Evolutionary conservation across 1,140 invertebrate genomes (phyloP).

Genomic region (Coptotermes formosanus): DNA sequence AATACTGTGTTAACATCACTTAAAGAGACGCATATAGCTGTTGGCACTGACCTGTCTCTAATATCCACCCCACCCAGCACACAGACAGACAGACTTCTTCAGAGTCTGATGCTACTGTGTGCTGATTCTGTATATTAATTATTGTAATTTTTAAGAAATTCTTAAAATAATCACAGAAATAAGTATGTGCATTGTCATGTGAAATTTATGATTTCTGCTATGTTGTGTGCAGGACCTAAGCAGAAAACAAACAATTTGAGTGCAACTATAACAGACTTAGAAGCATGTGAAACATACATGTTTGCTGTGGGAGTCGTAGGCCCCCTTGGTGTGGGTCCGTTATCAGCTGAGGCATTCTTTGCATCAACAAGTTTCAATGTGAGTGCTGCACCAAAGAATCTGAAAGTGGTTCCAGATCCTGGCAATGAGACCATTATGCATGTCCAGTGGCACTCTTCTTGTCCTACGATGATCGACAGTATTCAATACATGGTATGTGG

Average conservation of each 20-base stretch:
- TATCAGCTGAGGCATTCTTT: conserved; percentile 51
- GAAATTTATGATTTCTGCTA: not conserved
- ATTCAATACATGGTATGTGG: conserved; percentile 58
- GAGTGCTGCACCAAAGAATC: conserved; percentile 59
- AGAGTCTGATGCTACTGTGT: too few relatives aligned
- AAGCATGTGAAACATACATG: conserved; percentile 70
- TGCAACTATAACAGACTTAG: conserved; percentile 58
- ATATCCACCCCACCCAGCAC: too few relatives aligned
- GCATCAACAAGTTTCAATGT: conserved; percentile 63
- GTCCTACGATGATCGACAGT: conserved; percentile 52
- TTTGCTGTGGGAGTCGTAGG: conserved; percentile 69
- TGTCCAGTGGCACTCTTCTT: conserved; percentile 51
- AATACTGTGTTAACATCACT: too few relatives aligned
- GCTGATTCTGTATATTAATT: too few relatives aligned
- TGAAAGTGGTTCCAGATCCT: conserved; percentile 38
- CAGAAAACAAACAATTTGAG: conserved; percentile 57
- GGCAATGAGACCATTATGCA: conserved; percentile 45
- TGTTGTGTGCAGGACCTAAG: conserved; percentile 51
- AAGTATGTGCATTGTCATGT: not conserved
- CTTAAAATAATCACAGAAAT: too few relatives aligned
- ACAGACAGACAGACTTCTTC: too few relatives aligned
- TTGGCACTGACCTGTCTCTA: too few relatives aligned
- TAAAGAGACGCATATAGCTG: too few relatives aligned
- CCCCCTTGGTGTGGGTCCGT: conserved; percentile 62
- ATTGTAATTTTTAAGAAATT: too few relatives aligned